Evolutionary conservation across 2,797 vertebrate species (phyloP).

Genomic region (Sebastes minor): DNA sequence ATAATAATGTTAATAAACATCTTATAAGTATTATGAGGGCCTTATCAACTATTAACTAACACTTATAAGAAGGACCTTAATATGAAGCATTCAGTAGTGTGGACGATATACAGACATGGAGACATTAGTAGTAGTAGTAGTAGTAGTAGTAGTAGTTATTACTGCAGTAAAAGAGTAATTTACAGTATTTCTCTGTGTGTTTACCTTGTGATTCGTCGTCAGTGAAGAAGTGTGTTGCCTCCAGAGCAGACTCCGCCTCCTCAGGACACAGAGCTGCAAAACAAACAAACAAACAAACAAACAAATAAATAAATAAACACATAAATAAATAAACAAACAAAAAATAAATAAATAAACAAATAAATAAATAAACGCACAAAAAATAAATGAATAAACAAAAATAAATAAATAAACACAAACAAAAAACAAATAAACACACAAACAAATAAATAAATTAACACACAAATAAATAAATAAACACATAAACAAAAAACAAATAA

Average conservation of each 20-base stretch:
- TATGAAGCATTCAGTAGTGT: no score
- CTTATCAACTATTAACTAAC: no score
- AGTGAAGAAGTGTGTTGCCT: slow-evolving; percentile 92
- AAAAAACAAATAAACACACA: no score
- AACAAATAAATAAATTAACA: no score
- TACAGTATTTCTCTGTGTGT: not conserved
- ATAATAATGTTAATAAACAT: no score
- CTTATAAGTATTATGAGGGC: no score
- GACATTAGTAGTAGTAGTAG: not conserved
- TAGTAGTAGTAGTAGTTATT: not conserved
- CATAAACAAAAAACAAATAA: no score
- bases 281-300: not conserved
- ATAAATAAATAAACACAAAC: no score
- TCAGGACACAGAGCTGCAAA: slow-evolving; percentile 89
- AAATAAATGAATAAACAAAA: not conserved
- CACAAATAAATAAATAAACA: no score
- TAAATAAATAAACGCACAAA: no score
- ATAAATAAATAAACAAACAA: not conserved
- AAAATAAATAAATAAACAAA: not conserved
- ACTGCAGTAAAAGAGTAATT: not conserved
- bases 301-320: not conserved
- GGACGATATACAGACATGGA: not conserved
- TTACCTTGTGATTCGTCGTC: slow-evolving; percentile 73
- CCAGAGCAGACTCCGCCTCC: slow-evolving; percentile 94
- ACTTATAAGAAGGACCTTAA: no score